Conservation (phyloP, 2,888 invertebrate genomes). For the Drosophila prostipennis region DNA sequence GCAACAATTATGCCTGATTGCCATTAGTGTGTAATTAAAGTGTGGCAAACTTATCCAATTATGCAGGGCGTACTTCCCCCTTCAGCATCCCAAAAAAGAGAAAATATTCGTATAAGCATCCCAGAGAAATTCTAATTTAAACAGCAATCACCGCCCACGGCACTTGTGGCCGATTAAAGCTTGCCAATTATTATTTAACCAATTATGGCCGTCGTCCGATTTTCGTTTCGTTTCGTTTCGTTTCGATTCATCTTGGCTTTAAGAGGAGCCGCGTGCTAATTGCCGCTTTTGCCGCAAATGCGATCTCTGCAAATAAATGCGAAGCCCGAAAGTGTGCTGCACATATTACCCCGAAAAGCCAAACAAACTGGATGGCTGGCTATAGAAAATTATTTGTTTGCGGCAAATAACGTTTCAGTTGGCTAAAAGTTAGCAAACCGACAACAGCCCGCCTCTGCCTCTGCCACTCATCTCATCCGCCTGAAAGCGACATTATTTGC, state of each 20-base stretch:
- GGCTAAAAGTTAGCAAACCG: conserved; percentile 55
- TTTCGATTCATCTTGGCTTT: conserved; percentile 27
- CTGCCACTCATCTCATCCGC: conserved; percentile 21
- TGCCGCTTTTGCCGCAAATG: conserved; percentile 41
- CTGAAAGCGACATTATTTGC: conserved; percentile 60
- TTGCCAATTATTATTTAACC: conserved; percentile 24
- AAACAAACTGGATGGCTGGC: conserved; percentile 19
- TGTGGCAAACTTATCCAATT: conserved; percentile 19
- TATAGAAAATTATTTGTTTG: conserved; percentile 57
- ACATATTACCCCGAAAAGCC: conserved; percentile 1
- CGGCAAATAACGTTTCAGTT: conserved; percentile 59
- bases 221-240: too few species aligned
- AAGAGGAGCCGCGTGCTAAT: conserved; percentile 30
- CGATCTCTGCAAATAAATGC: conserved; percentile 35
- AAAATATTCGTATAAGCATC: not conserved
- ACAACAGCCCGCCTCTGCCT: conserved; percentile 35
- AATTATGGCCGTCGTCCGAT: conserved; percentile 6
- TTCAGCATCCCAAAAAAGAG: not conserved
- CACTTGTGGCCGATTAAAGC: conserved; percentile 19
- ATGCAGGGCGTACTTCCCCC: not conserved
- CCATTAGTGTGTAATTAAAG: conserved; percentile 26
- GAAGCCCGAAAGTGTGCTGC: conserved; percentile 29
- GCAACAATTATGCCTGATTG: conserved; percentile 8
- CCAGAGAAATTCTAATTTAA: conserved; percentile 14
- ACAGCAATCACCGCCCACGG: conserved; percentile 21